Evolutionary conservation across 1,140 invertebrate genomes (phyloP).

Genomic region (Drosophila pandora): DNA sequence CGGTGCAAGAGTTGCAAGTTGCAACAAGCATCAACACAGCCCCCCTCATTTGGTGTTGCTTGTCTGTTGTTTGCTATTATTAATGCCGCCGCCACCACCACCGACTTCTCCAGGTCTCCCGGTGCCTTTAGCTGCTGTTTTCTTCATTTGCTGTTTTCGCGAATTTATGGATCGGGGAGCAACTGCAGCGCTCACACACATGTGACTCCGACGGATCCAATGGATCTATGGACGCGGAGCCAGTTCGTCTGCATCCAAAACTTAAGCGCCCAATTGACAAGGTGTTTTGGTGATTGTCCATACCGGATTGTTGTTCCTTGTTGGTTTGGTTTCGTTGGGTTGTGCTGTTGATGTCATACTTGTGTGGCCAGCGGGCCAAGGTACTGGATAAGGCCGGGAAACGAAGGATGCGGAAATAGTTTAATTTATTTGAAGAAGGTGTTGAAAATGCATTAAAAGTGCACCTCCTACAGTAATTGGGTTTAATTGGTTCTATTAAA

Average conservation of each 20-base stretch:
- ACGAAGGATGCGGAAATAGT: too few species aligned
- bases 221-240: slow-evolving; percentile 5
- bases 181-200: slow-evolving; percentile 47
- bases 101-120: slow-evolving; percentile 9
- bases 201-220: slow-evolving; percentile 1
- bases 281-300: slow-evolving; percentile 53
- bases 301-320: slow-evolving; percentile 45
- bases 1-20: slow-evolving; percentile 66
- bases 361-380: slow-evolving; percentile 4
- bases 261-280: slow-evolving; percentile 64
- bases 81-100: slow-evolving; percentile 59
- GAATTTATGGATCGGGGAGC: slow-evolving; percentile 74
- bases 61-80: slow-evolving; percentile 75
- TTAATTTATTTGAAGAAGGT: too few species aligned
- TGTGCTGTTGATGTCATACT: slow-evolving; percentile 30
- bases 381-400: neutral
- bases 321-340: slow-evolving; percentile 20
- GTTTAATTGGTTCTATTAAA: neutral
- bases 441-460: too few species aligned
- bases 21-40: slow-evolving; percentile 57
- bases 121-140: slow-evolving; percentile 26
- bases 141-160: slow-evolving; percentile 55
- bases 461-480: neutral
- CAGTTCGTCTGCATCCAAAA: slow-evolving; percentile 56
- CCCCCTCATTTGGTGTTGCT: slow-evolving; percentile 77